Percentiles rank a stretch among this genome's conserved stretches.
Evolutionary conservation across 2,113 vertebrate species (phyloP).

Genomic region (Onychostruthus taczanowskii): DNA sequence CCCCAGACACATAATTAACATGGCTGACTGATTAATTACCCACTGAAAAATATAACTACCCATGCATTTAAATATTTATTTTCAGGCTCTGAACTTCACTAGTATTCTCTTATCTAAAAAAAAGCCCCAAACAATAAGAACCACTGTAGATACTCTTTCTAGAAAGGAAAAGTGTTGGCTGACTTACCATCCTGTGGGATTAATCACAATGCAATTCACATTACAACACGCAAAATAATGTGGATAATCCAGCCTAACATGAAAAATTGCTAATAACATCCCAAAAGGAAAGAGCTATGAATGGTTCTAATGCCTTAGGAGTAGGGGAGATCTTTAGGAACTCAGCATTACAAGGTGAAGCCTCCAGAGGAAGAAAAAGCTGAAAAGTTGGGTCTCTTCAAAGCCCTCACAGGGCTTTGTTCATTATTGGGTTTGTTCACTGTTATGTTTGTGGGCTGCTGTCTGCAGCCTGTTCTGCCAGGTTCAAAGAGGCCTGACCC

Average conservation of each 20-base stretch:
- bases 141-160: neutral
- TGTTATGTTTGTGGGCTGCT: neutral
- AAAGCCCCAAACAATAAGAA: neutral
- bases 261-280: conserved; percentile 43
- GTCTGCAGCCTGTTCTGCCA: neutral
- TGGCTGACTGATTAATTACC: conserved; percentile 59
- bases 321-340: neutral
- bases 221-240: conserved; percentile 40
- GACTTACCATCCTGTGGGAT: neutral
- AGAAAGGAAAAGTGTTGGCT: conserved; percentile 37
- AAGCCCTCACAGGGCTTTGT: neutral
- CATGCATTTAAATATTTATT: conserved; percentile 60
- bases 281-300: conserved; percentile 37
- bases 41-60: conserved; percentile 48
- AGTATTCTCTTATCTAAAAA: neutral
- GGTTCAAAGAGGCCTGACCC: neutral
- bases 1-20: conserved; percentile 40
- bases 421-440: neutral
- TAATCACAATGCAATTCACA: conserved; percentile 37
- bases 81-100: neutral
- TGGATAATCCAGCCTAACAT: conserved; percentile 31
- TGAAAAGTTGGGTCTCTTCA: neutral
- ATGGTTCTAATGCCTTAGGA: neutral
- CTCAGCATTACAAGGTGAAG: neutral
- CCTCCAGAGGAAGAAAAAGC: neutral